Base-by-base conservation (phyloP, 2,113 vertebrate genomes). In the Rhizomys pruinosus region DNA sequence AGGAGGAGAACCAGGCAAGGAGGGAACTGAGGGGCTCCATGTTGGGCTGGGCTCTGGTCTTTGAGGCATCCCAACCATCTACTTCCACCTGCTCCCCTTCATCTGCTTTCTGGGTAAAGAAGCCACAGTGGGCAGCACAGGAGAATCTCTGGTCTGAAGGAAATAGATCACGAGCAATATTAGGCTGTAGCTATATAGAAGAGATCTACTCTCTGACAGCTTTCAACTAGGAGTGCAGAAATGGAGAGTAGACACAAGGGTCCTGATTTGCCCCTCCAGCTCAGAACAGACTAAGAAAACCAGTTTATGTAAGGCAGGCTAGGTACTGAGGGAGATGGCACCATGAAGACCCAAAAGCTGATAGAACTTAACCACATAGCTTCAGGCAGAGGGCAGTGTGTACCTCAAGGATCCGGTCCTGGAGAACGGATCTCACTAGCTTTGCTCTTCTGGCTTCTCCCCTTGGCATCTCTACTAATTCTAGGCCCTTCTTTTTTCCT, bases 141-240 rank as follows among this genome's bases (percentile, higher is more conserved):
- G 98, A 32, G 99, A 99, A 13, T 98, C 97, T 87, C 98, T 97
- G 68, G 98, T 99, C 97, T 99, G 99, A 95, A 99, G 98, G 98
- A 98, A 99, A 96, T 98, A 99, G 92, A 99, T 96, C 94, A 99
- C 95, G 88, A 99, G 98, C 96, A 99, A 97, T 0, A 98, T 99
- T 97, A 99, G 97, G 5, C 99, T 98, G 7, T 99, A 99, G 97
- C 99, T 99, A 96, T 98, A 99, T 96, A 99, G 98, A 87, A 99
- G 97, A 3, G 99, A 98, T 3, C 99, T 99, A 0, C 98, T 97
- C 15, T 99, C 99, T 68, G 99, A 98, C 79, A 99, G 96, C 23
- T 98, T 98, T 91, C 98, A 98, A 94, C 98, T 98, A 90, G 98
- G 99, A 78, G 99, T 99, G 99, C 99, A 99, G 95, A 98, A 98